These are phyloP conservation scores for Coendou prehensilis DNA, from an alignment of 2,797 vertebrate species.

Conservation along the genomic window DNA sequence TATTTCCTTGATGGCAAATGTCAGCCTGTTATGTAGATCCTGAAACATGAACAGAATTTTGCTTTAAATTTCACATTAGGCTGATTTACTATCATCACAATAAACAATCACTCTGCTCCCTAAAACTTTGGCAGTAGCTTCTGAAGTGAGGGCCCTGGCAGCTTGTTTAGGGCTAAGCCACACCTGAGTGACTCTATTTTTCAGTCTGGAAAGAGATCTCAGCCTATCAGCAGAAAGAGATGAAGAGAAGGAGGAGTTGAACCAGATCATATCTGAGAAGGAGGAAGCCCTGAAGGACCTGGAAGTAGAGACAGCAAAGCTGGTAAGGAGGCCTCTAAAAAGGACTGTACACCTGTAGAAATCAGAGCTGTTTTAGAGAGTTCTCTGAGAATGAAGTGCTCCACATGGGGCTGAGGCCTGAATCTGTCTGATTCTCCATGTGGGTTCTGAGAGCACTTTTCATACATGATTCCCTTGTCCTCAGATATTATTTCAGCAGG, in stretches of 20 bases:
- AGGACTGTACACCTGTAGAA: background rate
- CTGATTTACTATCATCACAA: background rate
- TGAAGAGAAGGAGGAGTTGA: constrained; percentile 33
- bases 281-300: constrained; percentile 32
- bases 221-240: background rate
- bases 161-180: background rate
- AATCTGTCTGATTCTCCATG: background rate
- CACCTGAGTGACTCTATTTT: constrained; percentile 27
- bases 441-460: background rate
- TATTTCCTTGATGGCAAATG: background rate
- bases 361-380: background rate
- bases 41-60: constrained; percentile 13
- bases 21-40: background rate
- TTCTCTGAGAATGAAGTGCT: background rate
- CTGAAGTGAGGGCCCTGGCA: background rate
- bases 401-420: fast-evolving
- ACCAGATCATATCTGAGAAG: background rate
- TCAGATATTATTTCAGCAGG: background rate
- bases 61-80: background rate
- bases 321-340: constrained; percentile 66
- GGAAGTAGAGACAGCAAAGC: constrained; percentile 44
- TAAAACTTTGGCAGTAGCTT: background rate
- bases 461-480: background rate
- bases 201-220: constrained; percentile 77
- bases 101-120: background rate